These are phyloP conservation scores for Acleris emargana DNA, from an alignment of 2,888 invertebrate species.

Conservation along the genomic window DNA sequence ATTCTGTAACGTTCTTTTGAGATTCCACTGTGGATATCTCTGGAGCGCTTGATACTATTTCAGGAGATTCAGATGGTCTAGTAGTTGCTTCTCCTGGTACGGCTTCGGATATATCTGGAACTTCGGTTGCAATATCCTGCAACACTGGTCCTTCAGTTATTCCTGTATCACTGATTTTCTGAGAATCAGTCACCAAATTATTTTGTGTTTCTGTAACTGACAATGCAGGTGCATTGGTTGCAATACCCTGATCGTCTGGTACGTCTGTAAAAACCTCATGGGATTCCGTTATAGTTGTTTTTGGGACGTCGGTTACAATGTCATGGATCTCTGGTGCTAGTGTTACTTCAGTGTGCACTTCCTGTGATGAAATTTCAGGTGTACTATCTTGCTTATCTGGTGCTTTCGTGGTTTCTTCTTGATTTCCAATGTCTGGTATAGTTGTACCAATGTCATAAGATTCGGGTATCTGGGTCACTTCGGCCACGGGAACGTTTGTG, in stretches of 20 bases:
- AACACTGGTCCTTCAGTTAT: background rate
- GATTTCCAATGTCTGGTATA: background rate
- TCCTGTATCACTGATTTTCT: background rate
- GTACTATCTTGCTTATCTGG: slow-evolving; percentile 2
- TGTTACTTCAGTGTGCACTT: background rate
- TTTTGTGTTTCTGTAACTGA: slow-evolving; percentile 12
- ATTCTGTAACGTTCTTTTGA: slow-evolving; percentile 36
- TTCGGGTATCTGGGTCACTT: background rate
- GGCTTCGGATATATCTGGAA: slow-evolving; percentile 31
- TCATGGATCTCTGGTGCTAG: slow-evolving; percentile 34
- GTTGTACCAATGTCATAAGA: background rate
- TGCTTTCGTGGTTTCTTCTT: slow-evolving; percentile 5
- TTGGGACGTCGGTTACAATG: background rate
- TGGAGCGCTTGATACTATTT: slow-evolving; percentile 10
- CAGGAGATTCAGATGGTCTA: slow-evolving; percentile 20
- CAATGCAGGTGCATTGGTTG: slow-evolving; percentile 19
- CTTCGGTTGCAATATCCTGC: slow-evolving; percentile 10
- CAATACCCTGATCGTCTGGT: slow-evolving; percentile 2
- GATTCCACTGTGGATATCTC: slow-evolving; percentile 28
- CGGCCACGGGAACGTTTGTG: slow-evolving; percentile 14
- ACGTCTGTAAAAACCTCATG: slow-evolving; percentile 1
- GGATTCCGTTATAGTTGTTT: background rate
- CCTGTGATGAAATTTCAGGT: background rate
- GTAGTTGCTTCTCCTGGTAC: slow-evolving; percentile 35
- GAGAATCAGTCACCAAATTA: background rate